Conservation (phyloP, 1,140 invertebrate species). For the Drosophila lacteicornis region DNA sequence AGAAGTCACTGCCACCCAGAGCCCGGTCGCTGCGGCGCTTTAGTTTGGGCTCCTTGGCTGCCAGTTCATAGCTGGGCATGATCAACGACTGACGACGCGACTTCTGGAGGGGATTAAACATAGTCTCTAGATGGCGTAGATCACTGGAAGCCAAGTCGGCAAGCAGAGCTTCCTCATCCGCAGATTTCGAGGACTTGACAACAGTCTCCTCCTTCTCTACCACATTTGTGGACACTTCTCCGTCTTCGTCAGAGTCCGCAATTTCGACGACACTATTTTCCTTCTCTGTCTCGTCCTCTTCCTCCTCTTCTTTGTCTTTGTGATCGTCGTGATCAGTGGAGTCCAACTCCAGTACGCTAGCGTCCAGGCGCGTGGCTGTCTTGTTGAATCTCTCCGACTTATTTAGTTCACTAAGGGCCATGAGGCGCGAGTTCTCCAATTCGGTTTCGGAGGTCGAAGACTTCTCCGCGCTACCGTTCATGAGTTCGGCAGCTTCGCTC, state of each 20-base stretch:
- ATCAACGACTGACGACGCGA: conserved; percentile 64
- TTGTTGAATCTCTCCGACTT: conserved; percentile 60
- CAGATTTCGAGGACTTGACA: conserved; percentile 22
- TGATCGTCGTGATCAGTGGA: conserved; percentile 25
- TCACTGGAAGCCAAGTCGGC: conserved; percentile 51
- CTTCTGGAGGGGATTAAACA: conserved; percentile 76
- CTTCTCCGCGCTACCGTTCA: conserved; percentile 22
- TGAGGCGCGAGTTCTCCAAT: conserved; percentile 36
- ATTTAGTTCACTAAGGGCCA: conserved; percentile 38
- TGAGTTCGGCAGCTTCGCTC: conserved; percentile 45
- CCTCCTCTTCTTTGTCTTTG: not conserved
- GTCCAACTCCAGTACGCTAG: conserved; percentile 19
- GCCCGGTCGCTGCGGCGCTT: conserved; percentile 62
- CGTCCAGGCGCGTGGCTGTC: conserved; percentile 37
- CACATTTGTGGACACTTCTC: not conserved
- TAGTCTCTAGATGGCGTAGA: conserved; percentile 52
- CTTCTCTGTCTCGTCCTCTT: not conserved
- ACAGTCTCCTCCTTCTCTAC: not conserved
- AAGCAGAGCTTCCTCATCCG: conserved; percentile 50
- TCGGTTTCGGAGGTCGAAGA: conserved; percentile 20
- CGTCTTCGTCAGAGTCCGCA: conserved; percentile 15
- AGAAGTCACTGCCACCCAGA: conserved; percentile 45
- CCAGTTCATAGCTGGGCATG: conserved; percentile 16
- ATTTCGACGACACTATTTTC: conserved; percentile 22
- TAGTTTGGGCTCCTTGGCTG: conserved; percentile 46